Base-by-base conservation (phyloP, 2,113 vertebrate genomes). In the Thalassoma bifasciatum region DNA sequence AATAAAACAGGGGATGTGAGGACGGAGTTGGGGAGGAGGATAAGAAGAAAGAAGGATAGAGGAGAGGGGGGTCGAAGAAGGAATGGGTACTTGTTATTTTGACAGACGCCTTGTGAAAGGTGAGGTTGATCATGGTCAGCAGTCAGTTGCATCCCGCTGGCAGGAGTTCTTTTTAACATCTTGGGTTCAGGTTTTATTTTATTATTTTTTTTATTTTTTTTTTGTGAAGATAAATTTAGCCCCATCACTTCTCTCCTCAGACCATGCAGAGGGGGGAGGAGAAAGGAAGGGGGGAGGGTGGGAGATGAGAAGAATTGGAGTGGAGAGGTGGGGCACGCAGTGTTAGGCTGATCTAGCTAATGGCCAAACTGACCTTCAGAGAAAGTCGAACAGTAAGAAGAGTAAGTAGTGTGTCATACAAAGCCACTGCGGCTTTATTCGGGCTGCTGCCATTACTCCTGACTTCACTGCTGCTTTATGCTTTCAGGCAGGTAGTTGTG, bases 331-430 rank as follows among this genome's bases (percentile, higher is more conserved):
- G 85, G 84, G 79, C 81, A 83, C 49, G 47, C 70, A 63, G 85
- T 65, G 78, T 77, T 81, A 69, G 83, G 85, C 86, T 89, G 88
- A 91, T 92, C 85, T 75, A 88, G 86, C 88, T 90, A 91, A 91
- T 90, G 87, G 91, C 80, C 82, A 86, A 58, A 87, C 66, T 91
- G 91, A 92, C 91, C 91, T 92, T 92, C 83, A 90, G 56, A 65
- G 73, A 90, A 91, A 89, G 88, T 92, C 81, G 61, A 86, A 84
- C 76, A 82, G 67, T 68, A 72, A 82, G 81, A 85, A 81, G 72
- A 89, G 79, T 79, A 86, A 85, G 84, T 87, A 76, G 77, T 66
- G 79, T 89, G 88, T 82, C 86, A 81, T 81, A 81, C 73, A 77
- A 86, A 86, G 80, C 75, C 79, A 80, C 68, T 82, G 79, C 80